These are phyloP conservation scores for Geotrypetes seraphini DNA, from an alignment of 2,797 vertebrate genomes.

Conservation along the genomic window DNA sequence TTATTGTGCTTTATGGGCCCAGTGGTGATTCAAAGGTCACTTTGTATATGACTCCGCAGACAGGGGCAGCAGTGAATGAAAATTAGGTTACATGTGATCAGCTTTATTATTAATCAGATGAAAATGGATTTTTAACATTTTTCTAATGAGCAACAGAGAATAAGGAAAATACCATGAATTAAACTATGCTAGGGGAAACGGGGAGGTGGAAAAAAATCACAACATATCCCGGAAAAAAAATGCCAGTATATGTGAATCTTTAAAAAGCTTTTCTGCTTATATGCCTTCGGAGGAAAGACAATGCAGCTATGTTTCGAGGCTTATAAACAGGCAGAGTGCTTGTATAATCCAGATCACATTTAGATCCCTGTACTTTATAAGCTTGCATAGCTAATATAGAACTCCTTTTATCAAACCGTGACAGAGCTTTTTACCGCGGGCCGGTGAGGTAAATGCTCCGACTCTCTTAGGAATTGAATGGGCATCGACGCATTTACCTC, in stretches of 20 bases:
- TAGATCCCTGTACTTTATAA: constrained; percentile 56
- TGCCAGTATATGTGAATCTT: no score
- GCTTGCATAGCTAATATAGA: no score
- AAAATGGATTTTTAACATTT: constrained; percentile 96
- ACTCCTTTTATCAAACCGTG: no score
- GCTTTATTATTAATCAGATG: constrained; percentile 99
- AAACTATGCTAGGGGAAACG: constrained; percentile 40
- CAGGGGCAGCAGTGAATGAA: constrained; percentile 94
- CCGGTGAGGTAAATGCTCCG: no score
- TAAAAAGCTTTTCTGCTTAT: constrained; percentile 48
- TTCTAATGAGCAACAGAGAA: constrained; percentile 80
- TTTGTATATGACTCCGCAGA: constrained; percentile 85
- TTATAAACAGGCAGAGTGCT: constrained; percentile 46
- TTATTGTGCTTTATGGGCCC: constrained; percentile 92
- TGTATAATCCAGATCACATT: constrained; percentile 49
- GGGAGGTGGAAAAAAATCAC: constrained; percentile 22
- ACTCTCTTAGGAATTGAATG: no score
- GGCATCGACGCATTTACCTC: no score
- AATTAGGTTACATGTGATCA: constrained; percentile 99
- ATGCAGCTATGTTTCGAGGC: constrained; percentile 38
- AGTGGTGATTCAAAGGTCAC: constrained; percentile 95
- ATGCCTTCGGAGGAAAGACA: constrained; percentile 49
- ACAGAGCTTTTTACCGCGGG: no score
- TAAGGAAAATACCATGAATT: constrained; percentile 62
- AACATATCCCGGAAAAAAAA: no score